Conservation (phyloP, 2,888 invertebrate species). For the Escarpia spicata region DNA sequence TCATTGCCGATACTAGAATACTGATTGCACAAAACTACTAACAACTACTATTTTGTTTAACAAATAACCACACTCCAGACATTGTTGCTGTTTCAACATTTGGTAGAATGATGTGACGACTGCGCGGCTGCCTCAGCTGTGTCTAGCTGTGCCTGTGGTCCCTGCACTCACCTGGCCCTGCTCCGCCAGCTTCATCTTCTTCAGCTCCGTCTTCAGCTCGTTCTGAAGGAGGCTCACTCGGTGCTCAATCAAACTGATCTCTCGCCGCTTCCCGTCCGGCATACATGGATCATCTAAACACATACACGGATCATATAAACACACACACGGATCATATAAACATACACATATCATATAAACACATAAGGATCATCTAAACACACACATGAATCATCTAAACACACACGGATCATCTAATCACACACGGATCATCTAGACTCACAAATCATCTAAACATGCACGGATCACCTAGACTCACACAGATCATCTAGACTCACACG, state of each 20-base stretch:
- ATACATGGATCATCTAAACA: constrained; percentile 32
- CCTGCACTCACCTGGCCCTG: constrained; percentile 31
- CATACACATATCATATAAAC: constrained; percentile 32
- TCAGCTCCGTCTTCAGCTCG: constrained; percentile 37
- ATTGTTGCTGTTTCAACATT: no score
- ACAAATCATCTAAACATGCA: neutral
- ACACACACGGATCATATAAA: neutral
- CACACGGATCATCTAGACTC: neutral
- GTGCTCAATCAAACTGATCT: constrained; percentile 31
- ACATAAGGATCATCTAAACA: neutral
- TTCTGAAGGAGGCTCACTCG: constrained; percentile 35
- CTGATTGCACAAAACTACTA: no score
- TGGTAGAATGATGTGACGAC: no score
- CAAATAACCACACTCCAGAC: no score
- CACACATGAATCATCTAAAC: neutral
- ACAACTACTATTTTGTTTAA: no score
- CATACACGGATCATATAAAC: neutral
- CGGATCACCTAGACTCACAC: neutral
- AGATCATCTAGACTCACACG: neutral
- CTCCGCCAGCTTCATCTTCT: constrained; percentile 31
- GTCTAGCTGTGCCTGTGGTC: neutral
- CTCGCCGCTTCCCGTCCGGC: constrained; percentile 31
- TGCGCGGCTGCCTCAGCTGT: no score
- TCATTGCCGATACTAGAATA: no score
- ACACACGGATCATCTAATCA: neutral